Conservation (phyloP, 92 coral and sea anemone species). For the Ricordea florida region DNA sequence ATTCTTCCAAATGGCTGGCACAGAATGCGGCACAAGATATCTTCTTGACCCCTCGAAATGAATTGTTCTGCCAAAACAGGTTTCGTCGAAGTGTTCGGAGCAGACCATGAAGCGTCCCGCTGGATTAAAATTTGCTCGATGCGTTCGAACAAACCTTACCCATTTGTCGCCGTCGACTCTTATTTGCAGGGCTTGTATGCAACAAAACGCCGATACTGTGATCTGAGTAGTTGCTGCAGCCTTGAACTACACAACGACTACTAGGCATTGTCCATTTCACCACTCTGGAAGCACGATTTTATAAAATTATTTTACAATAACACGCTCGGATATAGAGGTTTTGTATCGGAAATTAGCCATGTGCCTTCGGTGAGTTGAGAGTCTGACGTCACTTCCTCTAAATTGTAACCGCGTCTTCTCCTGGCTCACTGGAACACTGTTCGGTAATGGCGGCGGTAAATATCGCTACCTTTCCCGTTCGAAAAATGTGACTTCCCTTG, state of each 20-base stretch:
- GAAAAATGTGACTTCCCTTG: neutral
- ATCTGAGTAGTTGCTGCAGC: constrained; percentile 7
- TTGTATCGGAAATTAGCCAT: neutral
- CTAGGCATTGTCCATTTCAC: neutral
- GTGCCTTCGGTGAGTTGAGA: neutral
- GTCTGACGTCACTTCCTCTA: neutral
- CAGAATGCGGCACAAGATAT: too few relatives aligned
- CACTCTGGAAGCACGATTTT: neutral
- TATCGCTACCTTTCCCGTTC: neutral
- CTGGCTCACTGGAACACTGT: neutral
- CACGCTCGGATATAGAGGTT: neutral
- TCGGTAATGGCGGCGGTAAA: constrained; percentile 8
- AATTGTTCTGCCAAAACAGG: constrained; percentile 23
- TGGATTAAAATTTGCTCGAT: constrained; percentile 35
- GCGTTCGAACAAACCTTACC: constrained; percentile 29
- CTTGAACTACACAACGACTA: constrained; percentile 17
- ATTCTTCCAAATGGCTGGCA: too few relatives aligned
- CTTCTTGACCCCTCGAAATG: too few relatives aligned
- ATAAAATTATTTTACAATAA: neutral
- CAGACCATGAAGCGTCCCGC: constrained; percentile 6
- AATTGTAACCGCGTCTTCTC: neutral
- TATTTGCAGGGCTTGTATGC: constrained; percentile 28
- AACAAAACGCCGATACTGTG: constrained; percentile 5
- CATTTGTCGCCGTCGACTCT: constrained; percentile 15
- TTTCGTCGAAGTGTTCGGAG: constrained; percentile 24